These are phyloP conservation scores for Phasia obesa DNA, from an alignment of 2,888 invertebrate species.

Conservation along the genomic window DNA sequence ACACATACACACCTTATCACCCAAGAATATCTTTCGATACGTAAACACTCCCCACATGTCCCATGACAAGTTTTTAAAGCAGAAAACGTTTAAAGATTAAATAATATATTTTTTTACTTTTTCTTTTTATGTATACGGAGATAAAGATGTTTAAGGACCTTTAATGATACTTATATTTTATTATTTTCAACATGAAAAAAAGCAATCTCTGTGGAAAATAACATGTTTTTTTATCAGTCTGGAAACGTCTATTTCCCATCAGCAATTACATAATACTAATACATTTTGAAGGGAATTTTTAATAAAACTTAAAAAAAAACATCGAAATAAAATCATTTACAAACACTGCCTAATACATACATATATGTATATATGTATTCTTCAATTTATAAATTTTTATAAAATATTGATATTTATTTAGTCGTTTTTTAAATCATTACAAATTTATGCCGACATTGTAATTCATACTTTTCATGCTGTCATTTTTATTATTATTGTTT, in stretches of 20 bases:
- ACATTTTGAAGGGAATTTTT: constrained; percentile 9
- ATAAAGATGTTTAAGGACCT: neutral
- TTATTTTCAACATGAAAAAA: neutral
- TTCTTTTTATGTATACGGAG: too few relatives aligned
- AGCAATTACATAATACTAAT: too few relatives aligned
- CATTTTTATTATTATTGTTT: constrained; percentile 24
- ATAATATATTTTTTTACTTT: too few relatives aligned
- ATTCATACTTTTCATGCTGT: constrained; percentile 3
- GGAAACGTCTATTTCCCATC: constrained; percentile 16
- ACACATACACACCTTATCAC: too few relatives aligned
- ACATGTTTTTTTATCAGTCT: neutral
- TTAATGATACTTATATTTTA: neutral
- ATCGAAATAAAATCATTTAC: constrained; percentile 3
- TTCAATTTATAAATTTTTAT: neutral
- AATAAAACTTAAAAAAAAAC: neutral
- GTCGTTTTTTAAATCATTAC: constrained; percentile 58
- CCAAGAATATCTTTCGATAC: too few relatives aligned
- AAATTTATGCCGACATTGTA: constrained; percentile 70
- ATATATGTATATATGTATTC: neutral
- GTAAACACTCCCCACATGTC: too few relatives aligned
- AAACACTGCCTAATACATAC: neutral
- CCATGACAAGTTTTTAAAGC: too few relatives aligned
- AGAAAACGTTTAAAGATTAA: too few relatives aligned
- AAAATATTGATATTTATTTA: constrained; percentile 40
- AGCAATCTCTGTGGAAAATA: neutral